phyloP scores from a whole-genome alignment of 2,888 invertebrate genomes.

The Willowsia nigromaculata region DNA sequence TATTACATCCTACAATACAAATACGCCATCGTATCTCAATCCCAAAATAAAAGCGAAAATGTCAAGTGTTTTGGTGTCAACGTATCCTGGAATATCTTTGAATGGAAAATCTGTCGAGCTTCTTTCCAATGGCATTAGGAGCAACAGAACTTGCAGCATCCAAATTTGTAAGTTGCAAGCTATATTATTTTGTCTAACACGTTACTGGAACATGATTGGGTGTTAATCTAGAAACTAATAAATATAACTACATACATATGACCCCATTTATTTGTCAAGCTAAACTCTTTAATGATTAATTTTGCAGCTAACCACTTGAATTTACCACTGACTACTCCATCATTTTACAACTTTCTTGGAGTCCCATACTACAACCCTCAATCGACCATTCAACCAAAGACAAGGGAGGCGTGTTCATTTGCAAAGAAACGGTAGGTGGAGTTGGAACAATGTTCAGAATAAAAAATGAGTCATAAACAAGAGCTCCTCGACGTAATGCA shows the following conservation, averaged over 20 bases:
- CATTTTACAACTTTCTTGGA: conserved; percentile 72
- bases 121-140: conserved; percentile 72
- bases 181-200: too few species aligned
- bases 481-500: too few species aligned
- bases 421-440: conserved; percentile 66
- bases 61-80: conserved; percentile 65
- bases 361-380: conserved; percentile 71
- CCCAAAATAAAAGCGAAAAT: conserved; percentile 48
- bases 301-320: conserved; percentile 70
- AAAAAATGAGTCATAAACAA: conserved; percentile 7
- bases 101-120: conserved; percentile 72
- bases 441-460: not conserved
- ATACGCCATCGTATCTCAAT: conserved; percentile 18
- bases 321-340: conserved; percentile 65
- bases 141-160: conserved; percentile 74
- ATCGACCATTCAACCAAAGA: conserved; percentile 68
- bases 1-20: not conserved
- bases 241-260: too few species aligned
- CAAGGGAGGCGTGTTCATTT: conserved; percentile 72
- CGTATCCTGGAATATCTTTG: conserved; percentile 68
- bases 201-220: too few species aligned
- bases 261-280: not conserved
- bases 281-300: not conserved
- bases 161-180: conserved; percentile 73
- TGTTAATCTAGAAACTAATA: too few species aligned